These are phyloP conservation scores for Myopa tessellatipennis DNA, from an alignment of 2,888 invertebrate genomes.

Conservation along the genomic window DNA sequence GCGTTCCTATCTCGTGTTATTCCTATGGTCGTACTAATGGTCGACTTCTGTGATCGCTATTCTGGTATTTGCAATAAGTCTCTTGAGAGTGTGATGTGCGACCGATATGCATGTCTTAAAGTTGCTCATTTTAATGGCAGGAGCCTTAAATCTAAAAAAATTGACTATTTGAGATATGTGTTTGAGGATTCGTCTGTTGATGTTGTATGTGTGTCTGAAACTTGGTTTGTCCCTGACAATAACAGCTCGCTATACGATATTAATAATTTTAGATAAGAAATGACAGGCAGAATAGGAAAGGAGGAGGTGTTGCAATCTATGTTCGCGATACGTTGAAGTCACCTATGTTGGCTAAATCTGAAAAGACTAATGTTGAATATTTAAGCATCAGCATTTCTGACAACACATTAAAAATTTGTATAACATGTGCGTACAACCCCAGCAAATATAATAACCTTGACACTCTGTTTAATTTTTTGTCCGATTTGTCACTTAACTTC, in stretches of 20 bases:
- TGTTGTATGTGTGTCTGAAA: too few relatives aligned
- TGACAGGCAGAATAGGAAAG: not conserved
- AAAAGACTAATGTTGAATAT: not conserved
- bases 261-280: not conserved
- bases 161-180: not conserved
- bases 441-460: not conserved
- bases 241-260: not conserved
- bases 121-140: too few relatives aligned
- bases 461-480: too few relatives aligned
- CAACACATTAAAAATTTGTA: not conserved
- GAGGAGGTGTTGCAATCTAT: not conserved
- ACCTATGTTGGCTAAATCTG: too few relatives aligned
- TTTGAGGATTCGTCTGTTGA: not conserved
- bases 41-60: too few relatives aligned
- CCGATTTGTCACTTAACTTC: too few relatives aligned
- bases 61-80: too few relatives aligned
- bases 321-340: not conserved
- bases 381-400: not conserved
- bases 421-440: not conserved
- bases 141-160: too few relatives aligned
- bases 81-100: too few relatives aligned
- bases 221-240: not conserved
- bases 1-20: too few relatives aligned
- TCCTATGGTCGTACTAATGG: too few relatives aligned
- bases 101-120: too few relatives aligned